phyloP scores from a whole-genome alignment of 2,113 vertebrate species.

The Noturus placidus region DNA sequence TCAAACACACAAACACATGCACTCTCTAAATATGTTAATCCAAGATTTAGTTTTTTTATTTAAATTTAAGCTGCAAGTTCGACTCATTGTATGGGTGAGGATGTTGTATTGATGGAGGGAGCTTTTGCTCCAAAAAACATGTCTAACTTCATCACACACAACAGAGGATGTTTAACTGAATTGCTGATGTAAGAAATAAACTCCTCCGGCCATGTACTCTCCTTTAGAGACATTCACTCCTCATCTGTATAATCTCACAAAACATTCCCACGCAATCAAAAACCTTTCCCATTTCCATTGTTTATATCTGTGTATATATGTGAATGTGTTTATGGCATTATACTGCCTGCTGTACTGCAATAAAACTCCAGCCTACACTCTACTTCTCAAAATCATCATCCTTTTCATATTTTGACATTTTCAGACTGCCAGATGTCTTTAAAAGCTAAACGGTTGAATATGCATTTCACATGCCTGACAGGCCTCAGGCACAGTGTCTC shows the following conservation, averaged over 20 bases:
- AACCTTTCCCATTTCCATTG: slow-evolving; percentile 20
- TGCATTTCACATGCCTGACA: slow-evolving; percentile 47
- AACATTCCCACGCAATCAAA: slow-evolving; percentile 16
- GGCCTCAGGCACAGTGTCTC: slow-evolving; percentile 47
- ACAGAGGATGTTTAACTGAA: slow-evolving; percentile 24
- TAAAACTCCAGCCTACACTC: slow-evolving; percentile 43
- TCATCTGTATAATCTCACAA: slow-evolving; percentile 7
- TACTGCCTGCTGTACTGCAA: slow-evolving; percentile 12
- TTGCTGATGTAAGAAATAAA: slow-evolving; percentile 8
- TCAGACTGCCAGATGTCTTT: slow-evolving; percentile 50
- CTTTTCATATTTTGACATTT: slow-evolving; percentile 52
- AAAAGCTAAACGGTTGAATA: slow-evolving; percentile 52
- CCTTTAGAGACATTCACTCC: slow-evolving; percentile 5
- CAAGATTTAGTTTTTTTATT: not conserved
- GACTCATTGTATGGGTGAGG: not conserved
- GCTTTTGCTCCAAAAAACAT: not conserved
- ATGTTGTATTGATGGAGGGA: not conserved
- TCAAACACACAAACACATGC: slow-evolving; percentile 25
- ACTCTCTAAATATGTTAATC: not conserved
- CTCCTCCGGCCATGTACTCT: slow-evolving; percentile 23
- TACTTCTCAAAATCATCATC: slow-evolving; percentile 43
- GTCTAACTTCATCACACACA: not conserved
- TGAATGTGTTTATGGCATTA: slow-evolving; percentile 24
- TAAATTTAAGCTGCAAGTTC: not conserved
- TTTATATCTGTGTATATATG: not conserved